Evolutionary conservation across 2,113 vertebrate genomes (phyloP).

Genomic region (Chaetura pelagica): DNA sequence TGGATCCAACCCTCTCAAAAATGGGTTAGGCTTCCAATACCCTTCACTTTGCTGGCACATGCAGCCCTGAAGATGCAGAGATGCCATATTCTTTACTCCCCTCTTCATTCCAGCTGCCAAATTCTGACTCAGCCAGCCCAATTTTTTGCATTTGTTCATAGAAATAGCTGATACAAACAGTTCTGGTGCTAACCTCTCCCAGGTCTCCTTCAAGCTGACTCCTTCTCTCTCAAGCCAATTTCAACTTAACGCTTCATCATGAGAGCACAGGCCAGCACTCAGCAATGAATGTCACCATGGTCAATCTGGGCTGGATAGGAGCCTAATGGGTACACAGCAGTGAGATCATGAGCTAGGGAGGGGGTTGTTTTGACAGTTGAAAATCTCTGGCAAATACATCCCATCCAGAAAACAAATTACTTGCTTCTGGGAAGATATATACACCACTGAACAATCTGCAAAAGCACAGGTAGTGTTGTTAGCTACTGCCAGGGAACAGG

Average conservation of each 20-base stretch:
- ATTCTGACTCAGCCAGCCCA: not conserved
- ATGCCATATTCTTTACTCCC: not conserved
- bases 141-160: not conserved
- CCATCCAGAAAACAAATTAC: slow-evolving; percentile 17
- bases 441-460: not conserved
- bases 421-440: slow-evolving; percentile 2
- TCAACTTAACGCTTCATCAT: slow-evolving; percentile 44
- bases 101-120: not conserved
- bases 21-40: fast-evolving
- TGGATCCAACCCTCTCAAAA: not conserved
- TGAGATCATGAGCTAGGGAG: slow-evolving; percentile 28
- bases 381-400: slow-evolving; percentile 38
- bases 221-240: slow-evolving; percentile 37
- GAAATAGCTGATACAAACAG: slow-evolving; percentile 14
- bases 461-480: slow-evolving; percentile 41
- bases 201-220: not conserved
- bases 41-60: fast-evolving
- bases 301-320: slow-evolving; percentile 28
- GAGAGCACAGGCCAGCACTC: not conserved
- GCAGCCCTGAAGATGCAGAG: not conserved
- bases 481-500: slow-evolving; percentile 13
- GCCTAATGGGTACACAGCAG: slow-evolving; percentile 7
- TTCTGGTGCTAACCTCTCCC: slow-evolving; percentile 23
- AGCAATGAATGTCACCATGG: slow-evolving; percentile 31
- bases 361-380: slow-evolving; percentile 43